Conservation (phyloP, 2,113 vertebrate genomes). For the Paraplagusia blochii region DNA sequence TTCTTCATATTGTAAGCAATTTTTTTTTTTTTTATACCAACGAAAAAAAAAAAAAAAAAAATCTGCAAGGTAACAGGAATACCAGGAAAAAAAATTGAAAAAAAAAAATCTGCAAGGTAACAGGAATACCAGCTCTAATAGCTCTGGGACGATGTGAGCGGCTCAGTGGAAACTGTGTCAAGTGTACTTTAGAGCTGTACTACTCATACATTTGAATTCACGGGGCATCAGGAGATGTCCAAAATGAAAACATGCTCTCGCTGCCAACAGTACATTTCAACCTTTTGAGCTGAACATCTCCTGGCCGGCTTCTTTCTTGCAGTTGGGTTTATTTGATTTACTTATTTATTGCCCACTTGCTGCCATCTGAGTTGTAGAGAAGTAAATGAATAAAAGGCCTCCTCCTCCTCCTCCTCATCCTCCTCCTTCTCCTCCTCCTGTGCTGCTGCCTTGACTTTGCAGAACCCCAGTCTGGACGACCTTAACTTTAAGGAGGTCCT, state of each 20-base stretch:
- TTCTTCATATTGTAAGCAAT: too few species aligned
- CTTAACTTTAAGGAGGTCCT: slow-evolving; percentile 58
- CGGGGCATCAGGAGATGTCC: slow-evolving; percentile 12
- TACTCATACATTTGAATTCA: slow-evolving; percentile 1
- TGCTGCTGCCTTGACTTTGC: slow-evolving; percentile 63
- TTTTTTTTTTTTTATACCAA: too few species aligned
- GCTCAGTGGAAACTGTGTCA: background rate
- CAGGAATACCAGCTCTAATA: too few species aligned
- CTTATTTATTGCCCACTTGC: slow-evolving; percentile 19
- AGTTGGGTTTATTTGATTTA: slow-evolving; percentile 9
- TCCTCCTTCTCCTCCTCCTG: too few species aligned
- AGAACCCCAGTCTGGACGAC: slow-evolving; percentile 28
- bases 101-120: too few species aligned
- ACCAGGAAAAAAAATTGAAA: too few species aligned
- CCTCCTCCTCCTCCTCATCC: too few species aligned
- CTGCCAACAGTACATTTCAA: slow-evolving; percentile 4
- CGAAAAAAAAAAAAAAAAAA: too few species aligned
- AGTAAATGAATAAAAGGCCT: slow-evolving; percentile 42
- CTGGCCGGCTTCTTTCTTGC: slow-evolving; percentile 12
- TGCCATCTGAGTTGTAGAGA: slow-evolving; percentile 17
- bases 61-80: too few species aligned
- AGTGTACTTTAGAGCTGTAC: background rate
- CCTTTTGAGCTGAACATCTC: slow-evolving; percentile 17
- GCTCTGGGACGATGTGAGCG: too few species aligned
- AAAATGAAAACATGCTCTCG: background rate